Evolutionary conservation across 2,888 invertebrate species (phyloP).

Genomic region (Cephus rjabovi): DNA sequence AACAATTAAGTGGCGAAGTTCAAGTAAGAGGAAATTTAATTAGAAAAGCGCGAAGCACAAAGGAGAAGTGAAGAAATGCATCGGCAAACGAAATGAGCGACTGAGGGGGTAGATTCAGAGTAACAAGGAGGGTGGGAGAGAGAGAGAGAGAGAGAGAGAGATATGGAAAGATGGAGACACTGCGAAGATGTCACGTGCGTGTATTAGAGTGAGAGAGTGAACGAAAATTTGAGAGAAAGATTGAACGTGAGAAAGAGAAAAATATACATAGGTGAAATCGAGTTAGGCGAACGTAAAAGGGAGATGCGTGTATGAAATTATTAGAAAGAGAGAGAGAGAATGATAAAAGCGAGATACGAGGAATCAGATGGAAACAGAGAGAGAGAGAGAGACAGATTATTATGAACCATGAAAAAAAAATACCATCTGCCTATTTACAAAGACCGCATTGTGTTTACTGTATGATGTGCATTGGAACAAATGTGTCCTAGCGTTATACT

Average conservation of each 20-base stretch:
- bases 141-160: slow-evolving; percentile 27
- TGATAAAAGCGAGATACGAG: not conserved
- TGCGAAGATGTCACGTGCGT: not conserved
- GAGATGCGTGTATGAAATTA: not conserved
- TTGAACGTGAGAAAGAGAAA: slow-evolving; percentile 22
- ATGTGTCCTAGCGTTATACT: not conserved
- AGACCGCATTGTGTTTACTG: not conserved
- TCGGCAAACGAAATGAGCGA: slow-evolving; percentile 7
- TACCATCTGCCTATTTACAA: slow-evolving; percentile 50
- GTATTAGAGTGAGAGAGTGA: slow-evolving; percentile 29
- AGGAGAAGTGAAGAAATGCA: not conserved
- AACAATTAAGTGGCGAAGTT: not conserved
- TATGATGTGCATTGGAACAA: not conserved
- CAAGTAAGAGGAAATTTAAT: not conserved
- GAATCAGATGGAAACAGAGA: not conserved
- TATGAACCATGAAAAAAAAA: slow-evolving; percentile 26
- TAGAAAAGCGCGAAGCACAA: not conserved
- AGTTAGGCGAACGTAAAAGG: not conserved
- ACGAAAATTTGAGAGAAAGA: slow-evolving; percentile 31
- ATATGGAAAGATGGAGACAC: slow-evolving; percentile 11
- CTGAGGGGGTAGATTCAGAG: not conserved
- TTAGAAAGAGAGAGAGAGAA: not conserved
- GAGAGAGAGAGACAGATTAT: slow-evolving; percentile 4
- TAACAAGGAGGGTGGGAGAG: slow-evolving; percentile 23
- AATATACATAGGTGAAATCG: slow-evolving; percentile 18